phyloP scores from a whole-genome alignment of 2,888 invertebrate genomes.

The Tribolium freemani region DNA sequence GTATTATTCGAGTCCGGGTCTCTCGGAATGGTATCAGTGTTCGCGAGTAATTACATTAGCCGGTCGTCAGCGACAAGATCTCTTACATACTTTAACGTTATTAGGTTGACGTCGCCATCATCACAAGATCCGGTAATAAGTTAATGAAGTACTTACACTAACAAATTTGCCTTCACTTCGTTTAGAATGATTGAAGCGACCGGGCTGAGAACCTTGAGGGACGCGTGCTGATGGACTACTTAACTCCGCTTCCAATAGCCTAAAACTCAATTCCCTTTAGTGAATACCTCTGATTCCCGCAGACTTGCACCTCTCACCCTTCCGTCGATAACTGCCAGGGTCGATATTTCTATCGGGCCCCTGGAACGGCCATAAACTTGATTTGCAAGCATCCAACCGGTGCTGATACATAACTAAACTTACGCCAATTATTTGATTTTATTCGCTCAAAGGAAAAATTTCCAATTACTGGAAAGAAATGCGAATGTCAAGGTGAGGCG shows the following conservation, averaged over 20 bases:
- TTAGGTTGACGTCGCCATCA: constrained; percentile 47
- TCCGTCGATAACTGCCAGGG: constrained; percentile 28
- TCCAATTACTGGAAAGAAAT: not conserved
- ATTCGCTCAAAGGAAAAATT: not conserved
- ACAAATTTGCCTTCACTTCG: constrained; percentile 54
- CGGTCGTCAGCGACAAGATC: constrained; percentile 45
- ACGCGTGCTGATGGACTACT: constrained; percentile 48
- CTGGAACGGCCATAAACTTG: constrained; percentile 13
- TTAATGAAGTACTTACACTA: constrained; percentile 56
- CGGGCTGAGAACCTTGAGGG: constrained; percentile 36
- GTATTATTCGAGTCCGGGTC: not conserved
- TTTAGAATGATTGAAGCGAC: constrained; percentile 45
- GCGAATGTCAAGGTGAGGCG: no score
- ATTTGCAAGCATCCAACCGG: constrained; percentile 8
- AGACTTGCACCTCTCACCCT: constrained; percentile 36
- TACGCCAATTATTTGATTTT: not conserved
- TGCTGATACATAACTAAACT: not conserved
- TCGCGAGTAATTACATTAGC: constrained; percentile 46
- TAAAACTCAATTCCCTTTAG: constrained; percentile 45
- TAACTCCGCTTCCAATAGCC: constrained; percentile 45
- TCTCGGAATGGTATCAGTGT: constrained; percentile 25
- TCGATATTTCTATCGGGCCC: constrained; percentile 29
- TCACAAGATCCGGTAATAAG: constrained; percentile 52
- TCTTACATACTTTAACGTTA: constrained; percentile 49
- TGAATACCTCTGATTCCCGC: constrained; percentile 43